Evolutionary conservation across 2,113 vertebrate genomes (phyloP).

Genomic region (Chloroceryle aenea): DNA sequence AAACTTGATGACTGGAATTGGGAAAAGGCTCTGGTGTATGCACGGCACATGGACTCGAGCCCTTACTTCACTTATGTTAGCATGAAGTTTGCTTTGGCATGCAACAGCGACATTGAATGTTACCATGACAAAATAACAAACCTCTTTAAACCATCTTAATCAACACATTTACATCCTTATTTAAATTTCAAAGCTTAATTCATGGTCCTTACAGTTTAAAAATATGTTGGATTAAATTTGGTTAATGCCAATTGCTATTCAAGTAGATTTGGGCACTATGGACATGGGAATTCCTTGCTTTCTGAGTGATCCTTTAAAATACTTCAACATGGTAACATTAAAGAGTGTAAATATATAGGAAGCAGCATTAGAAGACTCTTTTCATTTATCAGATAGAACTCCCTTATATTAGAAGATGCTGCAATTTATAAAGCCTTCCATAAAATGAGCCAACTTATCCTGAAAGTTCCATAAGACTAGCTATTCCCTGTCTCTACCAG

Average conservation of each 20-base stretch:
- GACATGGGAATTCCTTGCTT: neutral
- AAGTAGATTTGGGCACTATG: rapidly evolving
- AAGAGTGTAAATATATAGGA: neutral
- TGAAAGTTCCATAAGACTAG: neutral
- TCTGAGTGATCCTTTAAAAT: neutral
- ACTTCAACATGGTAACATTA: neutral
- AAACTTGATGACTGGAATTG: neutral
- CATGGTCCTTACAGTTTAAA: neutral
- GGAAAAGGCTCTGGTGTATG: neutral
- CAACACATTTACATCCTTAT: neutral
- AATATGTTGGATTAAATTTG: neutral
- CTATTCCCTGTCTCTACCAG: neutral
- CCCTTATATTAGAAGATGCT: neutral
- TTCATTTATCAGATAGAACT: neutral
- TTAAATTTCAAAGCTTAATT: neutral
- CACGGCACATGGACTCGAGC: neutral
- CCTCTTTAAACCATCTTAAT: neutral
- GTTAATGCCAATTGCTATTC: neutral
- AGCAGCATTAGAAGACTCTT: neutral
- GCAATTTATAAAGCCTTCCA: neutral
- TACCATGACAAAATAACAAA: neutral
- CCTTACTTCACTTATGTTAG: neutral
- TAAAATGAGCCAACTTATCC: neutral
- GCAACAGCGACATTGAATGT: neutral
- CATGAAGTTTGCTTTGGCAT: neutral